A percentile compares a stretch with the other conserved stretches of the same genome.
phyloP scores from a whole-genome alignment of 2,113 vertebrate genomes.

The Xenus cinereus region DNA sequence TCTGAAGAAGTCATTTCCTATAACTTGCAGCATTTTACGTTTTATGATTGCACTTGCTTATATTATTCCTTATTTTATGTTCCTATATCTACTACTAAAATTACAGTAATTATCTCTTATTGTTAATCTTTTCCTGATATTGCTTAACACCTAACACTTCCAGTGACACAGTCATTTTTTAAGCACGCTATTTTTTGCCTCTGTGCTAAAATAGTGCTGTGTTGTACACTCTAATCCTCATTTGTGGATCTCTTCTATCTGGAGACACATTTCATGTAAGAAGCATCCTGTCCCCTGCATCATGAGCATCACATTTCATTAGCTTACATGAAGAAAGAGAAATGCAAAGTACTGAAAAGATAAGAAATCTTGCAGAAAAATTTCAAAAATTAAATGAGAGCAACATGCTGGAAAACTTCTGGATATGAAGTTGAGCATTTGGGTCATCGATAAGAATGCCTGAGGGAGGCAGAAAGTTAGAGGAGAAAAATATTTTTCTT shows the following conservation, averaged over 20 bases:
- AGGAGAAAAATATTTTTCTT: constrained; percentile 28
- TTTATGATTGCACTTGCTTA: constrained; percentile 2
- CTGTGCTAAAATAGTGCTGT: not conserved
- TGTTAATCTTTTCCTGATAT: constrained; percentile 33
- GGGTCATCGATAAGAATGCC: constrained; percentile 38
- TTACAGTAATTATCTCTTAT: constrained; percentile 30
- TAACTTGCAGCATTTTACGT: not conserved
- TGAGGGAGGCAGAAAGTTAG: not conserved
- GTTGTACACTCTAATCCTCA: not conserved
- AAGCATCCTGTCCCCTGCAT: not conserved
- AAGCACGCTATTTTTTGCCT: not conserved
- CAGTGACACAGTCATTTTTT: not conserved
- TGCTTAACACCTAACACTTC: not conserved
- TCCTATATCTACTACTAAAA: not conserved
- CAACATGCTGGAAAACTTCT: constrained; percentile 30
- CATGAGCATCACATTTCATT: not conserved
- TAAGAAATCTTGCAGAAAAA: not conserved
- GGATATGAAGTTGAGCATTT: constrained; percentile 27
- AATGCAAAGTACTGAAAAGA: not conserved
- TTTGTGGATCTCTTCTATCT: not conserved
- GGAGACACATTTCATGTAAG: not conserved
- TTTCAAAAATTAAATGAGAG: not conserved
- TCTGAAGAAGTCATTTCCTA: not conserved
- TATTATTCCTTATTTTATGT: constrained; percentile 22
- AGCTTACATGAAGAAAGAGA: not conserved